These are phyloP conservation scores for Halcyon malimbica DNA, from an alignment of 2,113 vertebrate genomes.

Conservation along the genomic window DNA sequence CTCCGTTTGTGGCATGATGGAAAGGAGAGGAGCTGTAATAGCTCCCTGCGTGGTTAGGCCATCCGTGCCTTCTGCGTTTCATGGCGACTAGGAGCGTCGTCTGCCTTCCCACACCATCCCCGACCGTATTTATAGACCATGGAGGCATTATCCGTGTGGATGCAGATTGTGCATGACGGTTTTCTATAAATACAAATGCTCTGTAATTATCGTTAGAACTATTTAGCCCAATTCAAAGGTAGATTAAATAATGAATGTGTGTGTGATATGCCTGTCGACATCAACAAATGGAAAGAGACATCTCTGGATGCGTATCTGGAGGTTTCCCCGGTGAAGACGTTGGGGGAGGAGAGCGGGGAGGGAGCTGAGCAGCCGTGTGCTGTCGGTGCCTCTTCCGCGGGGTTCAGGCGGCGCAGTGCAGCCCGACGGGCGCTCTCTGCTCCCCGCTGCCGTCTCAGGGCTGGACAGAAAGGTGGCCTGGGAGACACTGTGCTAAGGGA, in stretches of 20 bases:
- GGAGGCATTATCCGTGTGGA: neutral
- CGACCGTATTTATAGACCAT: conserved; percentile 20
- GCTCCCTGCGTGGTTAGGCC: neutral
- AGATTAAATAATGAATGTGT: conserved; percentile 73
- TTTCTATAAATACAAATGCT: conserved; percentile 66
- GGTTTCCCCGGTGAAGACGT: conserved; percentile 7
- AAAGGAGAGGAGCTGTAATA: neutral
- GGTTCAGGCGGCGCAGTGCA: fast-evolving
- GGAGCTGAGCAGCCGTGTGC: neutral
- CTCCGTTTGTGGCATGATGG: fast-evolving
- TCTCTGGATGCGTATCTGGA: conserved; percentile 29
- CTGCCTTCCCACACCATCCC: conserved; percentile 34
- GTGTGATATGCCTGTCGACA: conserved; percentile 49
- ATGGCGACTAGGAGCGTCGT: neutral
- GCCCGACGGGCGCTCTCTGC: fast-evolving
- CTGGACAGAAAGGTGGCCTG: neutral
- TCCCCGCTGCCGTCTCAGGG: fast-evolving
- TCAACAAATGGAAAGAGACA: conserved; percentile 23
- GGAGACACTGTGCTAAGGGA: neutral
- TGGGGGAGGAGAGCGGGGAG: neutral
- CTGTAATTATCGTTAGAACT: conserved; percentile 66
- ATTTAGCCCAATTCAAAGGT: conserved; percentile 71
- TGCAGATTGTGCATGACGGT: neutral
- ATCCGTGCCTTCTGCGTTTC: neutral
- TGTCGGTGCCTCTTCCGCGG: neutral